These are phyloP conservation scores for Trichomalopsis sarcophagae DNA, from an alignment of 1,140 invertebrate species.

Conservation along the genomic window DNA sequence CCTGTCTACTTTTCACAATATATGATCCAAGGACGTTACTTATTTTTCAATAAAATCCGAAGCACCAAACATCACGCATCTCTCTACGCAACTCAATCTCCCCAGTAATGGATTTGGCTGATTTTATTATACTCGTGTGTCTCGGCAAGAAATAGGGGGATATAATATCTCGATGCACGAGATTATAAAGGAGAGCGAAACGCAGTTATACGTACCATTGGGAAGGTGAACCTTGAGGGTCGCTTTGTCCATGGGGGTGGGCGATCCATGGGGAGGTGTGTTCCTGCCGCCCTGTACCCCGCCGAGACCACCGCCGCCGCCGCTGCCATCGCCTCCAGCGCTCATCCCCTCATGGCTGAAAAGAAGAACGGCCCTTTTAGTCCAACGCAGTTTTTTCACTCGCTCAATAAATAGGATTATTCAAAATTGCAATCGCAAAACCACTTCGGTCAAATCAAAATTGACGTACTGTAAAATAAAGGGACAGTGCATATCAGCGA, in stretches of 20 bases:
- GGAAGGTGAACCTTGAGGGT: slow-evolving; percentile 86
- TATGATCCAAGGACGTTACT: too few relatives aligned
- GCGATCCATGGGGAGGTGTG: slow-evolving; percentile 74
- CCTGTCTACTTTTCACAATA: too few relatives aligned
- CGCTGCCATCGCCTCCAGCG: slow-evolving; percentile 69
- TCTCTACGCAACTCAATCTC: too few relatives aligned
- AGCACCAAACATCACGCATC: too few relatives aligned
- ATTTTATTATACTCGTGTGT: too few relatives aligned
- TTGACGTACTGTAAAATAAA: background rate
- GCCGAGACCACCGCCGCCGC: slow-evolving; percentile 68
- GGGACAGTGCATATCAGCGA: background rate
- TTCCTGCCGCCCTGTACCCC: slow-evolving; percentile 73
- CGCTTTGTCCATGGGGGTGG: slow-evolving; percentile 74
- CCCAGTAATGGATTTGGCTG: too few relatives aligned
- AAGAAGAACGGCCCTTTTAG: background rate
- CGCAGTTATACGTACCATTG: slow-evolving; percentile 76
- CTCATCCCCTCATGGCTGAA: slow-evolving; percentile 80
- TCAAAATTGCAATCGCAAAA: background rate
- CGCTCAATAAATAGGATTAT: too few relatives aligned
- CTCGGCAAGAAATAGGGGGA: too few relatives aligned
- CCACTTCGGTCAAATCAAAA: background rate
- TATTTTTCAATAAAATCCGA: too few relatives aligned
- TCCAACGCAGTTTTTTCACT: background rate
- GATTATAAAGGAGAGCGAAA: background rate
- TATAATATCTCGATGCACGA: too few relatives aligned